Evolutionary conservation across 1,140 invertebrate genomes (phyloP).

Genomic region (Drosophila arawakana): DNA sequence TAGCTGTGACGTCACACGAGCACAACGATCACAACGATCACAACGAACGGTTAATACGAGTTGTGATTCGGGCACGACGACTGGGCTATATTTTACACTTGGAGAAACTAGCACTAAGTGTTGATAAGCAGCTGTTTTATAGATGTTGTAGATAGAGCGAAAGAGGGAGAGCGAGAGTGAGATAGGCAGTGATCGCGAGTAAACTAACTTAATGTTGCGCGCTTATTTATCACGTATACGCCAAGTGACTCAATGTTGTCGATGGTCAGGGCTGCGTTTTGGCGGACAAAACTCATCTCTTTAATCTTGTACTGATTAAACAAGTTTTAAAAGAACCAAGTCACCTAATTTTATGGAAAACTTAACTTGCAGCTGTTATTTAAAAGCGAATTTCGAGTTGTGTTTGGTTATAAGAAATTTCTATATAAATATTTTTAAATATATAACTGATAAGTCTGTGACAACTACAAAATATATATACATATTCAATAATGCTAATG

Average conservation of each 20-base stretch:
- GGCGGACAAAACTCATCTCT: constrained; percentile 2
- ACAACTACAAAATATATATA: no score
- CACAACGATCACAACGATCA: background rate
- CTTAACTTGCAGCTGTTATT: no score
- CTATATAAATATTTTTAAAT: no score
- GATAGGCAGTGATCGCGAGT: background rate
- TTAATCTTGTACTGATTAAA: background rate
- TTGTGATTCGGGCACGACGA: constrained; percentile 29
- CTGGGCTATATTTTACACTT: constrained; percentile 28
- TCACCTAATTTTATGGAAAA: no score
- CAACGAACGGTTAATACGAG: constrained; percentile 34
- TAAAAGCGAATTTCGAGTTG: no score
- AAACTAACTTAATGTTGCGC: background rate
- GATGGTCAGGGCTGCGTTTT: constrained; percentile 39
- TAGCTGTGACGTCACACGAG: constrained; percentile 53
- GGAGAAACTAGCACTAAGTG: constrained; percentile 39
- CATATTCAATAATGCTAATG: no score
- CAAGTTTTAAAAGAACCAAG: constrained; percentile 12
- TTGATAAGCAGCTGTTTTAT: background rate
- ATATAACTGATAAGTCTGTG: no score
- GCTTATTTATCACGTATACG: constrained; percentile 4
- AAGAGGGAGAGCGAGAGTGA: constrained; percentile 7
- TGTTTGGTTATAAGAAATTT: no score
- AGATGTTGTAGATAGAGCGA: background rate
- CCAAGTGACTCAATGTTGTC: constrained; percentile 30